Evolutionary conservation across 1,140 invertebrate genomes (phyloP), one percentile per base, ranked within the genome.

Genomic region (Ceratina japonica): DNA sequence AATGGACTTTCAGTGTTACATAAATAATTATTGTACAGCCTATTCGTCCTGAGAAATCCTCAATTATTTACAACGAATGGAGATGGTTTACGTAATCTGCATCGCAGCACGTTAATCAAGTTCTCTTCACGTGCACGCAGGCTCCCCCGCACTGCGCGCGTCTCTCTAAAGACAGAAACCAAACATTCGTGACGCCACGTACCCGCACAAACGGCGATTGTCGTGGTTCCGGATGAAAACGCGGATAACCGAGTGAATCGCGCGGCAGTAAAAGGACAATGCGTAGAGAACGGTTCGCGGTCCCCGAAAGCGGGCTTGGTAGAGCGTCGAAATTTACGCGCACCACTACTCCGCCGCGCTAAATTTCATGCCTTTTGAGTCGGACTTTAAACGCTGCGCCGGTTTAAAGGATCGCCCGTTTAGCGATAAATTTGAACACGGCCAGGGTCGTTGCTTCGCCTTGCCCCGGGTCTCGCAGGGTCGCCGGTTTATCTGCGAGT

Each of bases 251-350:
- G 58, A 75, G 70, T 68, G 44, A 59, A 79, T 52, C 24, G 54
- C 15, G 24, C 62, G 72, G 61, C 22, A 61, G 52, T 83, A 72
- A 83, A 77, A 81, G 74, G 63, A 71, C 80, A 81, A 82, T 63
- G 61, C 79, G 51, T 70, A 81, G 61, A 54, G 65, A 56, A 69
- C 24, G 37, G 37, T 49, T 49, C 8, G 27, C 51, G 18, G 22
- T 44, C 10, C 10, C 37, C 27, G 3, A 66, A 75, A 31, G 20
- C 7, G 27, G n/a, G 73, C 3, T 31, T 27, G 63, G 18, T 27
- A n/a, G 31, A 58, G 54, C 63, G 31, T 22, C 59, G 68, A 71
- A 77, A 62, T 71, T 75, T 71, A 70, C 75, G 75, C 56, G 52
- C 54, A 1, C 37, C 37, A 20, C 27, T 16, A 20, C 64, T 31